Percentiles rank a stretch among this genome's conserved stretches.
phyloP scores from a whole-genome alignment of 2,113 vertebrate species.

The Cyprinus carpio region DNA sequence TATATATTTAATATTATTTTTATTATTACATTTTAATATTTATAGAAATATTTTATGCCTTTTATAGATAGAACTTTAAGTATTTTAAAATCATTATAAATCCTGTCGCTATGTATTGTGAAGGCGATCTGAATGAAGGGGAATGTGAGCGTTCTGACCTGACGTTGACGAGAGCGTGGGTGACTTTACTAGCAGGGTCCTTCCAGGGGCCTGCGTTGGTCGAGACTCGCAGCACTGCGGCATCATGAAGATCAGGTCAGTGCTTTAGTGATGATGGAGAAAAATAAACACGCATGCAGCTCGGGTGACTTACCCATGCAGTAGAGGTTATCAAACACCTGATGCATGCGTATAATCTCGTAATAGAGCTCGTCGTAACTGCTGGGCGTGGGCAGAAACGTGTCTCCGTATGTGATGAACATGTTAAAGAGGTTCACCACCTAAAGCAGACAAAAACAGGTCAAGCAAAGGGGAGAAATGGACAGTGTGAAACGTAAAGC shows the following conservation, averaged over 20 bases:
- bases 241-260: neutral
- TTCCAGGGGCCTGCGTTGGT: constrained; percentile 98
- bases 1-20: no score
- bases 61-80: no score
- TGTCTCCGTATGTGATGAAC: constrained; percentile 98
- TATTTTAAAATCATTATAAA: neutral
- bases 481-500: no score
- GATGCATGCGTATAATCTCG: constrained; percentile 98
- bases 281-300: no score
- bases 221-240: constrained; percentile 89
- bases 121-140: neutral
- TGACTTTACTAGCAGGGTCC: constrained; percentile 97
- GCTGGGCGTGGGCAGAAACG: constrained; percentile 97
- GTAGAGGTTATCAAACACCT: constrained; percentile 98
- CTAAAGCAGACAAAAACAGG: constrained; percentile 62
- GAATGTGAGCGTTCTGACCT: constrained; percentile 75
- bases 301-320: constrained; percentile 88
- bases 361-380: constrained; percentile 99
- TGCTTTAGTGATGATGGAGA: neutral
- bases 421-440: constrained; percentile 99
- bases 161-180: constrained; percentile 92
- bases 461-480: no score
- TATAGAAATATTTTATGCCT: no score
- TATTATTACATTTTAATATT: no score
- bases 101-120: neutral